A percentile compares a stretch with the other conserved stretches of the same genome.
Evolutionary conservation across 1,140 invertebrate species (phyloP).

Genomic region (Kradibia gibbosae): DNA sequence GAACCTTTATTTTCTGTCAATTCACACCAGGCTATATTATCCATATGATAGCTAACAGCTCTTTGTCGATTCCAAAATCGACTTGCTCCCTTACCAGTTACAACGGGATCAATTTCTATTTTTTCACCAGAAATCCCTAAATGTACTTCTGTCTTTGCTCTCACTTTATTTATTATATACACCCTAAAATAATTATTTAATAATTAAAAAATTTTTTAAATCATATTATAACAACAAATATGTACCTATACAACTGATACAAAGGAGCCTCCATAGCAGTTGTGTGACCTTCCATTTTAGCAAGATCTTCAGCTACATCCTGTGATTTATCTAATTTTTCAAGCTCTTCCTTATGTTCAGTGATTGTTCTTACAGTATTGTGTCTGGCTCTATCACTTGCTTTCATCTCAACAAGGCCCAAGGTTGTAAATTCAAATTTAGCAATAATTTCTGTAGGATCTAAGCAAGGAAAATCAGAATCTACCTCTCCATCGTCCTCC

Average conservation of each 20-base stretch:
- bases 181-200: constrained; percentile 72
- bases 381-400: constrained; percentile 68
- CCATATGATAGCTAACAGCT: constrained; percentile 86
- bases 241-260: constrained; percentile 83
- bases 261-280: constrained; percentile 85
- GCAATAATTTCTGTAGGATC: constrained; percentile 89
- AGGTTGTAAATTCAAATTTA: constrained; percentile 92
- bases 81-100: constrained; percentile 79
- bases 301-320: constrained; percentile 71
- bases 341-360: constrained; percentile 57
- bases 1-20: constrained; percentile 79
- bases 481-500: constrained; percentile 97
- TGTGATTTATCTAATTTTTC: constrained; percentile 66
- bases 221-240: constrained; percentile 18
- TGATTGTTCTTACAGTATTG: constrained; percentile 54
- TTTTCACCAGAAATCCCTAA: constrained; percentile 91
- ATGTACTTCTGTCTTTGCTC: constrained; percentile 86
- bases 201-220: constrained; percentile 17
- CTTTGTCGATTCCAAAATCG: constrained; percentile 81
- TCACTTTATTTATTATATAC: constrained; percentile 83
- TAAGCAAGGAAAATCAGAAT: constrained; percentile 92
- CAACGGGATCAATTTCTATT: constrained; percentile 90
- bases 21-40: constrained; percentile 89
- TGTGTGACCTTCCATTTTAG: constrained; percentile 80
- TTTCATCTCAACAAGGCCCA: constrained; percentile 87